A percentile compares a stretch with the other conserved stretches of the same genome.
Conservation (phyloP, 2,113 vertebrate genomes). For the Sinocyclocheilus maitianheensis region DNA sequence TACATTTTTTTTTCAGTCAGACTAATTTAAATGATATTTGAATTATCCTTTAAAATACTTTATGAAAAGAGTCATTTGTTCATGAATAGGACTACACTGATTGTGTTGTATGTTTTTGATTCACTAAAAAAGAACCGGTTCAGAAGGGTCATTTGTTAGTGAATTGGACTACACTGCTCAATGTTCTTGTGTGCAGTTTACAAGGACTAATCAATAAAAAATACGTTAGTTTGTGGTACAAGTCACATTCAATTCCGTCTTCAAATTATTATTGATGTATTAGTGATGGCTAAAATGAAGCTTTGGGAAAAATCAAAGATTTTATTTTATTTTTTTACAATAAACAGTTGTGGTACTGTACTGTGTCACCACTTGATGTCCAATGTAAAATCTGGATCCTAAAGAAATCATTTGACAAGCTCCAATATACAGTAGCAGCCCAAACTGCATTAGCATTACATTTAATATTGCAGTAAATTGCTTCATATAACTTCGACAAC, state of each 20-base stretch:
- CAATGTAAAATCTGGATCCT: background rate
- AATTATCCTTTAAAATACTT: too few species aligned
- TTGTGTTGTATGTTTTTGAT: too few species aligned
- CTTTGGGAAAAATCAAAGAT: too few species aligned
- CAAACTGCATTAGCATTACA: background rate
- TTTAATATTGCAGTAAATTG: background rate
- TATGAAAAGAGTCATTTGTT: too few species aligned
- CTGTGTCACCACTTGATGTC: background rate
- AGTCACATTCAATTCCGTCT: background rate
- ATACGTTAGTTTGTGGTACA: background rate
- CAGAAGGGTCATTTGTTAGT: background rate
- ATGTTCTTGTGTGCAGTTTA: background rate
- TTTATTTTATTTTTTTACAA: background rate
- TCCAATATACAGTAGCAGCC: background rate
- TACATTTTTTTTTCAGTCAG: too few species aligned
- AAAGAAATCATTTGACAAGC: background rate
- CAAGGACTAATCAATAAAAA: background rate
- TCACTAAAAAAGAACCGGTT: too few species aligned
- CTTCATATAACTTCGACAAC: background rate
- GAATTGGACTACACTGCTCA: background rate
- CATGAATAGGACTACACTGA: too few species aligned
- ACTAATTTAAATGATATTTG: too few species aligned
- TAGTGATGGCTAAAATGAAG: background rate
- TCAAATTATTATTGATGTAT: background rate
- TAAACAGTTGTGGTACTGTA: background rate